Percentiles rank a stretch among this genome's conserved stretches.
Conservation (phyloP, 1,140 invertebrate genomes). For the Agraylea sexmaculata region DNA sequence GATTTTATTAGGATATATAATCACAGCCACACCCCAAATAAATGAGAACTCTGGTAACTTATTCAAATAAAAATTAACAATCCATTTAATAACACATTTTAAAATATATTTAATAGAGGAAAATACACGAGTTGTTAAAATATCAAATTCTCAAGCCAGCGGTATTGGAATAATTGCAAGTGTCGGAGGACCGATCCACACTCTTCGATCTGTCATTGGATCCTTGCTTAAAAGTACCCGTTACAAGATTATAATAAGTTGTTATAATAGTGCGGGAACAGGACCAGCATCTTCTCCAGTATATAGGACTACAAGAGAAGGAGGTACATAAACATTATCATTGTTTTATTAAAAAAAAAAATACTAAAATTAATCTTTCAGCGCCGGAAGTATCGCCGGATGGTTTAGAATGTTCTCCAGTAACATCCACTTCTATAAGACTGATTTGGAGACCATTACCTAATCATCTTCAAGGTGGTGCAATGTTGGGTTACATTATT, state of each 20-base stretch:
- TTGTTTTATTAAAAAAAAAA: neutral
- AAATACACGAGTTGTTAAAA: constrained; percentile 42
- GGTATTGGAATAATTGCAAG: constrained; percentile 33
- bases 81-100: neutral
- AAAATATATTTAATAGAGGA: constrained; percentile 13
- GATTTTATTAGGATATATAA: constrained; percentile 58
- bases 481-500: constrained; percentile 70
- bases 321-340: constrained; percentile 40
- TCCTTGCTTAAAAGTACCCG: constrained; percentile 64
- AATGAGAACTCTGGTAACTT: constrained; percentile 26
- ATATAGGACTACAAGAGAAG: constrained; percentile 74
- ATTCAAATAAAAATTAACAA: constrained; percentile 1
- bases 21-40: constrained; percentile 37
- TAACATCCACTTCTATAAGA: constrained; percentile 61
- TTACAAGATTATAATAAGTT: constrained; percentile 70
- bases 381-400: constrained; percentile 59
- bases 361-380: constrained; percentile 12
- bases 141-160: constrained; percentile 43
- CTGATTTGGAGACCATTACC: constrained; percentile 68
- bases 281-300: constrained; percentile 71
- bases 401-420: constrained; percentile 51
- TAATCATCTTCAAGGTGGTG: constrained; percentile 54
- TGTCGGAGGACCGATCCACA: neutral
- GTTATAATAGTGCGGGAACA: constrained; percentile 74
- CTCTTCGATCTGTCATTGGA: constrained; percentile 39